Evolutionary conservation across 2,113 vertebrate species (phyloP).

Genomic region (Rhinolophus ferrumequinum): DNA sequence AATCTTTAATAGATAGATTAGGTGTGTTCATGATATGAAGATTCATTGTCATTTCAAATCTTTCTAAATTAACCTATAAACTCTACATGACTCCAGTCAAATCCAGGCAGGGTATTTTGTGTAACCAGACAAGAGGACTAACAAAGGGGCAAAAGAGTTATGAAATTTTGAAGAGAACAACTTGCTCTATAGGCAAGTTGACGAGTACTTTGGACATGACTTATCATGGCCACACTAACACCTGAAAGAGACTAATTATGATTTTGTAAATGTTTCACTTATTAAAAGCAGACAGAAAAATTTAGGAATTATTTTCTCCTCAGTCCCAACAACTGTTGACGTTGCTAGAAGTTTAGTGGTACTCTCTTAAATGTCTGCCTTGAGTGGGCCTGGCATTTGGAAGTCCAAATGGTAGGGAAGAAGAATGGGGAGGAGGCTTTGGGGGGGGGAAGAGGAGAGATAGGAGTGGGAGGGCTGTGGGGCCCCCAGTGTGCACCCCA

Average conservation of each 20-base stretch:
- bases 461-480: neutral
- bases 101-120: neutral
- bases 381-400: neutral
- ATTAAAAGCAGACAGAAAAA: neutral
- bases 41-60: neutral
- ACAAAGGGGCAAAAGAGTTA: neutral
- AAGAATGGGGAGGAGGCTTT: rapidly evolving
- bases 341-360: neutral
- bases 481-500: neutral
- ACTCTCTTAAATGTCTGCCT: neutral
- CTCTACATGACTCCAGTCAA: neutral
- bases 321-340: neutral
- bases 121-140: neutral
- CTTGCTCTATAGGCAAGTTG: neutral
- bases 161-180: neutral
- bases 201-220: neutral
- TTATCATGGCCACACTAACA: neutral
- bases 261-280: neutral
- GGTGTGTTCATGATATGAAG: neutral
- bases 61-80: constrained; percentile 8
- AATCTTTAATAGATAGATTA: neutral
- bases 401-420: neutral
- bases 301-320: neutral
- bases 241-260: neutral
- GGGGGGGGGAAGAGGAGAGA: rapidly evolving